phyloP scores from a whole-genome alignment of 2,797 vertebrate genomes.

The Melanotaenia trifasciata region DNA sequence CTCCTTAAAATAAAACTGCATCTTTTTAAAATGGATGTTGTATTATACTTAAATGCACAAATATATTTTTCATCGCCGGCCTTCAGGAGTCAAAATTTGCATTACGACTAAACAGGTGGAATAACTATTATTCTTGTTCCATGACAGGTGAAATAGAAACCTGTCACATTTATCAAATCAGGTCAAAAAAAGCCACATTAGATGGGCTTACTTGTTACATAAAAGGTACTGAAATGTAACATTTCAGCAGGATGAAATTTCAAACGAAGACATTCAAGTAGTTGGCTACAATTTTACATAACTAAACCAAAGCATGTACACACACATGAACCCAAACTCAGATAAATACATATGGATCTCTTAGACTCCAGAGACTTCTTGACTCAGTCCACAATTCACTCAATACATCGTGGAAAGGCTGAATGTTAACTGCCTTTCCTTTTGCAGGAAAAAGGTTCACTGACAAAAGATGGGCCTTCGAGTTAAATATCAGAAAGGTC shows the following conservation, averaged over 20 bases:
- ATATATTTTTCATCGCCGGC: slow-evolving; percentile 18
- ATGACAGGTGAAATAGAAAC: slow-evolving; percentile 68
- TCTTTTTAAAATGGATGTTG: background rate
- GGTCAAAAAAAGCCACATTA: slow-evolving; percentile 47
- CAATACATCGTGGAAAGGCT: slow-evolving; percentile 75
- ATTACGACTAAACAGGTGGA: slow-evolving; percentile 48
- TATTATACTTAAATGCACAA: background rate
- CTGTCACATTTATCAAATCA: slow-evolving; percentile 67
- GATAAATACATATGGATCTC: slow-evolving; percentile 40
- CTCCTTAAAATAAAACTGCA: slow-evolving; percentile 30
- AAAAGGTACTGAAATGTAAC: slow-evolving; percentile 54
- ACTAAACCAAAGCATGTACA: slow-evolving; percentile 31
- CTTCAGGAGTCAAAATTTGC: slow-evolving; percentile 50
- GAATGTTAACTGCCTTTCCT: slow-evolving; percentile 82
- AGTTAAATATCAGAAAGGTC: slow-evolving; percentile 86
- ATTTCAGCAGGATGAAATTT: slow-evolving; percentile 40
- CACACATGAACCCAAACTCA: slow-evolving; percentile 22
- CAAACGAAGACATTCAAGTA: slow-evolving; percentile 25
- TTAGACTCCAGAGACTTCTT: slow-evolving; percentile 63
- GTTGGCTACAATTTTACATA: slow-evolving; percentile 27
- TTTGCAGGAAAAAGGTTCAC: slow-evolving; percentile 76
- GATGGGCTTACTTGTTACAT: slow-evolving; percentile 55
- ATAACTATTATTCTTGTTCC: slow-evolving; percentile 67
- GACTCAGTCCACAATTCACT: slow-evolving; percentile 79
- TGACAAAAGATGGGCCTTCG: slow-evolving; percentile 81